phyloP scores from a whole-genome alignment of 2,888 invertebrate genomes.

The Amphipoea lucens region DNA sequence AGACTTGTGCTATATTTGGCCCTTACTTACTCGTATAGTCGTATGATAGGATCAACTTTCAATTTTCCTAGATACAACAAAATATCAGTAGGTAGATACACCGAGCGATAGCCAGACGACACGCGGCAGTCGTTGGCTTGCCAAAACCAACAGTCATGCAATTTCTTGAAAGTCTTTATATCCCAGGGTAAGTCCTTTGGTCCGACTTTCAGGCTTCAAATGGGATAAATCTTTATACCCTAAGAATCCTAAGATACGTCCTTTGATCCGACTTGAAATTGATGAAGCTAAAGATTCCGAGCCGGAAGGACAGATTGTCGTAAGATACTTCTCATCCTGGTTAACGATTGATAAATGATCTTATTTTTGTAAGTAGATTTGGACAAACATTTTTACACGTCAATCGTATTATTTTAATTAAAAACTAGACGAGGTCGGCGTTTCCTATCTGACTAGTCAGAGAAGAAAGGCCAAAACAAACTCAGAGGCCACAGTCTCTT shows the following conservation, averaged over 20 bases:
- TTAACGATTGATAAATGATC: not conserved
- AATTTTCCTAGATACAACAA: not conserved
- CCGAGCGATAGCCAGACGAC: not conserved
- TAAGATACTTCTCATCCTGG: not conserved
- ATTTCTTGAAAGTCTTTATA: constrained; percentile 1
- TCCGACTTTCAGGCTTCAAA: constrained; percentile 6
- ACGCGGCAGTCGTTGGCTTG: not conserved
- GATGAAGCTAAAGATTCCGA: not conserved
- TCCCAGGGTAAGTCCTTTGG: not conserved
- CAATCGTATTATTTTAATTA: too few relatives aligned
- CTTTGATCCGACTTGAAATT: not conserved
- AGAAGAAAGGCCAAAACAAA: too few relatives aligned
- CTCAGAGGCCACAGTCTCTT: too few relatives aligned
- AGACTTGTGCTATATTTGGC: not conserved
- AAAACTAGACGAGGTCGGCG: too few relatives aligned
- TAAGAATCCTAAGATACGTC: not conserved
- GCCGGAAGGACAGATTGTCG: not conserved
- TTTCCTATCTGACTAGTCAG: too few relatives aligned
- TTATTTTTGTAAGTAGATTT: too few relatives aligned
- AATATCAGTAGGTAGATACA: not conserved
- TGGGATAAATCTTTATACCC: not conserved
- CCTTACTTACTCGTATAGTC: too few relatives aligned
- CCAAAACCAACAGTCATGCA: constrained; percentile 16
- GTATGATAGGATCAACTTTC: not conserved
- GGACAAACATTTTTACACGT: too few relatives aligned